Conservation (phyloP, 2,888 invertebrate genomes). For the Caradrina kadenii region DNA sequence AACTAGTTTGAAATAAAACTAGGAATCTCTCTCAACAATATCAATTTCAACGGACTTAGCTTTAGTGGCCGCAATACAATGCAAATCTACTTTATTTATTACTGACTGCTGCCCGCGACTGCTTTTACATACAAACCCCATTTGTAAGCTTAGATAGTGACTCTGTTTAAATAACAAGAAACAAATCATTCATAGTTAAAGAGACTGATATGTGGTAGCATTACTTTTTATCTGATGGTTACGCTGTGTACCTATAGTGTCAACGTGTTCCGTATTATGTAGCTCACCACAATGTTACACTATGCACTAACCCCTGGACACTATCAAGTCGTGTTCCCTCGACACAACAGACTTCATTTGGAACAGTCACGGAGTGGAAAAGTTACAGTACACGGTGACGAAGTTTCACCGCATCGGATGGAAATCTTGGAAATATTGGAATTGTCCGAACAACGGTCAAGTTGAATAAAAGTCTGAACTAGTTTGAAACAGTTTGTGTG, state of each 20-base stretch:
- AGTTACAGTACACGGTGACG: conserved; percentile 6
- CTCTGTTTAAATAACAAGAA: too few relatives aligned
- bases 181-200: too few relatives aligned
- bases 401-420: conserved; percentile 29
- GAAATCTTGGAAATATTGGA: conserved; percentile 34
- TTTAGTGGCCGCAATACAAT: conserved; percentile 16
- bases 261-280: too few relatives aligned
- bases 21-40: conserved; percentile 6
- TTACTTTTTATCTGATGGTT: too few relatives aligned
- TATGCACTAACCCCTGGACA: not conserved
- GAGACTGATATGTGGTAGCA: too few relatives aligned
- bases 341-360: conserved; percentile 9
- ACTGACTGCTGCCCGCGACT: not conserved
- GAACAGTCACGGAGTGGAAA: not conserved
- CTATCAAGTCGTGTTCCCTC: not conserved
- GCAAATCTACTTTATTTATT: conserved; percentile 30
- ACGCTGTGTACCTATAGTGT: too few relatives aligned
- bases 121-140: not conserved
- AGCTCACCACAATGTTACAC: not conserved
- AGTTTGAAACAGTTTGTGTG: conserved; percentile 15
- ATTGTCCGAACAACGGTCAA: conserved; percentile 25
- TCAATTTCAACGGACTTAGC: not conserved
- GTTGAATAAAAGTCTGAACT: conserved; percentile 10
- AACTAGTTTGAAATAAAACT: not conserved
- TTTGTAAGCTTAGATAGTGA: not conserved